These are phyloP conservation scores for Lasioglossum villosulum DNA, from an alignment of 2,888 invertebrate species.

Conservation along the genomic window DNA sequence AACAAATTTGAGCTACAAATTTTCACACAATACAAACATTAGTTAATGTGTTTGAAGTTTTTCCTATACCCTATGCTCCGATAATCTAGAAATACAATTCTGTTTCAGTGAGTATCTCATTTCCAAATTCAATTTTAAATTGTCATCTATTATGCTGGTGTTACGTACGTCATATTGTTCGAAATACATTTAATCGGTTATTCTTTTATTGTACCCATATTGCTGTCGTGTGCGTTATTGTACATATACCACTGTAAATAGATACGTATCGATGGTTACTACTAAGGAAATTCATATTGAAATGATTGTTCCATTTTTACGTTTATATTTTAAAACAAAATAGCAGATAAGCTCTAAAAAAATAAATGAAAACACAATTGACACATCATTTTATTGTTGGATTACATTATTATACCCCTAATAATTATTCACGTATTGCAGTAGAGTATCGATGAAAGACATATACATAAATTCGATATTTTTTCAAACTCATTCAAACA, in stretches of 20 bases:
- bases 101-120: conserved; percentile 15
- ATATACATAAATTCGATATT: background rate
- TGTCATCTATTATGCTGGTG: conserved; percentile 21
- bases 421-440: background rate
- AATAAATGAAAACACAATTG: conserved; percentile 48
- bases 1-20: conserved; percentile 9
- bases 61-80: conserved; percentile 1
- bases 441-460: background rate
- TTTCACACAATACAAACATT: background rate
- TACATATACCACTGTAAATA: conserved; percentile 62
- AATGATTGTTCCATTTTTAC: conserved; percentile 69
- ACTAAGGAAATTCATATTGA: conserved; percentile 64
- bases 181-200: conserved; percentile 30
- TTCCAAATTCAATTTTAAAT: conserved; percentile 13
- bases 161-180: conserved; percentile 29
- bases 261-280: conserved; percentile 57
- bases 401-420: conserved; percentile 4
- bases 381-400: conserved; percentile 20
- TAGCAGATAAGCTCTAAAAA: conserved; percentile 53
- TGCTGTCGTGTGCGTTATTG: conserved; percentile 46
- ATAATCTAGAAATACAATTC: conserved; percentile 13
- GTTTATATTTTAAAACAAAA: conserved; percentile 70
- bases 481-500: background rate
- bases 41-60: conserved; percentile 4
- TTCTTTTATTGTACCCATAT: conserved; percentile 45